A percentile compares a stretch with the other conserved stretches of the same genome.
Evolutionary conservation across 2,888 invertebrate species (phyloP).

Genomic region (Cataglyphis livida): DNA sequence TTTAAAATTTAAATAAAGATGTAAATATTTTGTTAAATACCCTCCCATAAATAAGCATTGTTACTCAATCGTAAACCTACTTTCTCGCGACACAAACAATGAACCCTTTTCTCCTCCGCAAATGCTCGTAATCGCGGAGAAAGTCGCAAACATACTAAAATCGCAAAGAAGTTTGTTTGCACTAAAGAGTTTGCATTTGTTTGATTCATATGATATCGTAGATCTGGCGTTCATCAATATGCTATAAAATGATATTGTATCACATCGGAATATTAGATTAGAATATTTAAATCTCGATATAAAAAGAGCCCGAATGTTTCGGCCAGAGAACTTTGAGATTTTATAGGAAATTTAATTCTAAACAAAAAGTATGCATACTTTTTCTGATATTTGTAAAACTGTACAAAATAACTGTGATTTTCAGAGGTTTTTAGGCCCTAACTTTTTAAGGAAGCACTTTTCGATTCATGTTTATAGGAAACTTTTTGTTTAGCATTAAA

Average conservation of each 20-base stretch:
- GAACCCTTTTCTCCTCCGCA: neutral
- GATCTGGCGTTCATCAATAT: neutral
- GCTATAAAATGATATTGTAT: neutral
- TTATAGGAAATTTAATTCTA: too few species aligned
- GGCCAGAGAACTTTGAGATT: too few species aligned
- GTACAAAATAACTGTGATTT: too few species aligned
- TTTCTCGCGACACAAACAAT: constrained; percentile 18
- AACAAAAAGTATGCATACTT: too few species aligned
- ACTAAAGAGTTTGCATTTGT: neutral
- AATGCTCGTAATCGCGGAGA: neutral
- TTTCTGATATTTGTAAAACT: too few species aligned
- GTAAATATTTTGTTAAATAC: constrained; percentile 62
- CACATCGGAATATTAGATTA: neutral
- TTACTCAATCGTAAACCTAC: constrained; percentile 47
- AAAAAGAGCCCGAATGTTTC: too few species aligned
- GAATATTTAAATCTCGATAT: neutral
- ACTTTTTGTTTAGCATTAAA: too few species aligned
- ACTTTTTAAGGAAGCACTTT: too few species aligned
- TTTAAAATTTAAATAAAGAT: constrained; percentile 61
- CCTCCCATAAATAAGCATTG: constrained; percentile 34
- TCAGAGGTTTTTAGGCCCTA: too few species aligned
- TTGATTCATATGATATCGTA: neutral
- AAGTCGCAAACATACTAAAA: constrained; percentile 20
- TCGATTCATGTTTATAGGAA: too few species aligned
- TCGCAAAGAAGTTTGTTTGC: neutral